Conservation (phyloP, 1,140 invertebrate species). For the Cheumatopsyche charites region DNA sequence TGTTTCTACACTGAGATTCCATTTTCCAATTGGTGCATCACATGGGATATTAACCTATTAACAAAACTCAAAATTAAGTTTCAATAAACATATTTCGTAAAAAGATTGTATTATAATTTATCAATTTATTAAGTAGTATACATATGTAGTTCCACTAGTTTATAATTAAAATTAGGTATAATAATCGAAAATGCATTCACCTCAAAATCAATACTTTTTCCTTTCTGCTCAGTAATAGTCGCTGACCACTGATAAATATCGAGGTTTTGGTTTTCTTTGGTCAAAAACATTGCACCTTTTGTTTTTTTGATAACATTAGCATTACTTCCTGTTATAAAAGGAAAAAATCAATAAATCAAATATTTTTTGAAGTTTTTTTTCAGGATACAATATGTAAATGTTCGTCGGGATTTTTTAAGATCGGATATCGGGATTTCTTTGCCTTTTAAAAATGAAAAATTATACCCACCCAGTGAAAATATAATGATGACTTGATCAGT, state of each 20-base stretch:
- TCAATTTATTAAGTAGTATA: not conserved
- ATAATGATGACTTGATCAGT: conserved; percentile 65
- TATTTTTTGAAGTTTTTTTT: too few species aligned
- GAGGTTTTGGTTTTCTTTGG: conserved; percentile 53
- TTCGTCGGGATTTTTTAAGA: too few species aligned
- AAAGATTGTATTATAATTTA: too few species aligned
- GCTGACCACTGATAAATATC: conserved; percentile 61
- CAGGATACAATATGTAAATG: too few species aligned
- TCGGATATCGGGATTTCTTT: not conserved
- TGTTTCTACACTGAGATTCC: conserved; percentile 68
- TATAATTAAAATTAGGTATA: too few species aligned
- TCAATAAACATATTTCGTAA: too few species aligned
- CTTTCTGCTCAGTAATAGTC: conserved; percentile 58
- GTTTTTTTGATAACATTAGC: conserved; percentile 65
- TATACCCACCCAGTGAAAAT: conserved; percentile 66
- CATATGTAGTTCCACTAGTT: too few species aligned
- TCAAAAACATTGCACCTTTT: conserved; percentile 60
- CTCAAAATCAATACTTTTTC: conserved; percentile 61
- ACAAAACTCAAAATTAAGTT: too few species aligned
- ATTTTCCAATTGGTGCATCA: conserved; percentile 66
- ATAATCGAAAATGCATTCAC: too few species aligned
- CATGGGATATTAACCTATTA: conserved; percentile 67
- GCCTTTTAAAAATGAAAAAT: not conserved
- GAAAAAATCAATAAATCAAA: too few species aligned
- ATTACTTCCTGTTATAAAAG: conserved; percentile 61